These are phyloP conservation scores for Salvelinus fontinalis DNA, from an alignment of 2,113 vertebrate species.

Conservation along the genomic window DNA sequence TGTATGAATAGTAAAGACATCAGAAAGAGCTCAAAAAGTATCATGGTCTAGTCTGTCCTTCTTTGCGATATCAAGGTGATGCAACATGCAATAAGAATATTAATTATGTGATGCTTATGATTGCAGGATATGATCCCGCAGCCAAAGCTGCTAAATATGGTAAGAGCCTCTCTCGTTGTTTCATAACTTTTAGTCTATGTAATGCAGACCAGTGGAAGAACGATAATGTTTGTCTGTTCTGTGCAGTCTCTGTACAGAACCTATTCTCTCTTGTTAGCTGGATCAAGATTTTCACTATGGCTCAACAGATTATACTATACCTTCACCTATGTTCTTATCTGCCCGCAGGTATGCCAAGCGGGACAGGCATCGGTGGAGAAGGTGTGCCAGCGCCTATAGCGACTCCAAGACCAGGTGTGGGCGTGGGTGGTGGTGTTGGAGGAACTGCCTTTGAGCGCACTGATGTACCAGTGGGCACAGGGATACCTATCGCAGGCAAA, in stretches of 20 bases:
- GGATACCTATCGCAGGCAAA: slow-evolving; percentile 47
- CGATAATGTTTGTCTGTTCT: no score
- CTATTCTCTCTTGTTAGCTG: no score
- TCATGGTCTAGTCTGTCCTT: neutral
- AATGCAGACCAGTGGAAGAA: no score
- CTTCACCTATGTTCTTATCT: neutral
- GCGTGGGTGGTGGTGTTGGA: slow-evolving; percentile 13
- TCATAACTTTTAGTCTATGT: neutral
- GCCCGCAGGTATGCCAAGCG: slow-evolving; percentile 1
- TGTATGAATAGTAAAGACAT: neutral
- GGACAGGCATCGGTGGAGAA: slow-evolving; percentile 47
- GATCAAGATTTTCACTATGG: no score
- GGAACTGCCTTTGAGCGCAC: slow-evolving; percentile 36
- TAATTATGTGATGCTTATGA: slow-evolving; percentile 1
- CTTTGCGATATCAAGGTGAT: neutral
- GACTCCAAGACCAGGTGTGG: slow-evolving; percentile 44
- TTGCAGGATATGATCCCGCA: slow-evolving; percentile 42
- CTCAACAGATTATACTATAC: neutral
- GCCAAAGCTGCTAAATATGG: slow-evolving; percentile 54
- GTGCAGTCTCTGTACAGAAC: no score
- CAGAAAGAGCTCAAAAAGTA: neutral
- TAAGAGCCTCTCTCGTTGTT: neutral
- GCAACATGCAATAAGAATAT: neutral
- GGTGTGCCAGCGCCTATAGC: slow-evolving; percentile 58
- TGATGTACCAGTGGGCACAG: slow-evolving; percentile 56